A percentile compares a stretch with the other conserved stretches of the same genome.
Conservation (phyloP, 1,140 invertebrate species). For the Lerema accius region DNA sequence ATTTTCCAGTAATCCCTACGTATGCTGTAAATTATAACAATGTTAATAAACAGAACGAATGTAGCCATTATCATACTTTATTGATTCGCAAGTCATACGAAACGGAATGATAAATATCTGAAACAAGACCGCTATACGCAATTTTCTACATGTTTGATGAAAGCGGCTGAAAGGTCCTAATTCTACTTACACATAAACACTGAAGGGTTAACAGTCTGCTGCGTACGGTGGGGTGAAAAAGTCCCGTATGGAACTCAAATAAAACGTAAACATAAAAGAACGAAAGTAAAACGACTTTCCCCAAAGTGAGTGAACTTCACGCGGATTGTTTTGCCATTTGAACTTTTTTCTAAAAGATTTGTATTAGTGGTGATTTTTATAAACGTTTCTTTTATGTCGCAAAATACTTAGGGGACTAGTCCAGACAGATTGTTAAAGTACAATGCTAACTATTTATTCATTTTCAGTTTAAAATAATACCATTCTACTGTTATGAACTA, state of each 20-base stretch:
- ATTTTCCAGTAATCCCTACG: no score
- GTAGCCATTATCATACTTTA: no score
- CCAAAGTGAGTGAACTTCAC: constrained; percentile 52
- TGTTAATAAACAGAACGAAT: no score
- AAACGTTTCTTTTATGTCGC: constrained; percentile 1
- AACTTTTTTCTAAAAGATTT: constrained; percentile 24
- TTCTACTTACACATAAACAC: constrained; percentile 51
- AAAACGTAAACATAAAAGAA: constrained; percentile 50
- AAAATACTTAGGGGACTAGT: no score
- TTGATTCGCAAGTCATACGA: no score
- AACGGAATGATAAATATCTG: background rate
- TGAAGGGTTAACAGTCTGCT: constrained; percentile 76
- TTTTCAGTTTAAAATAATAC: no score
- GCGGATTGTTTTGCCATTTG: constrained; percentile 45
- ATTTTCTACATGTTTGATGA: constrained; percentile 11
- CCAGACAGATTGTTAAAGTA: no score
- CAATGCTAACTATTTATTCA: no score
- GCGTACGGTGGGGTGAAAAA: constrained; percentile 60
- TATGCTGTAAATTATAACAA: no score
- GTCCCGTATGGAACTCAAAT: constrained; percentile 51
- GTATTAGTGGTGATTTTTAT: constrained; percentile 7
- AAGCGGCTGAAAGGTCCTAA: constrained; percentile 20
- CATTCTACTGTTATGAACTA: no score
- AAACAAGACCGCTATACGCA: constrained; percentile 2
- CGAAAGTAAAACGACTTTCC: constrained; percentile 37